Evolutionary conservation across 2,797 vertebrate genomes (phyloP).

Genomic region (Morus bassanus): DNA sequence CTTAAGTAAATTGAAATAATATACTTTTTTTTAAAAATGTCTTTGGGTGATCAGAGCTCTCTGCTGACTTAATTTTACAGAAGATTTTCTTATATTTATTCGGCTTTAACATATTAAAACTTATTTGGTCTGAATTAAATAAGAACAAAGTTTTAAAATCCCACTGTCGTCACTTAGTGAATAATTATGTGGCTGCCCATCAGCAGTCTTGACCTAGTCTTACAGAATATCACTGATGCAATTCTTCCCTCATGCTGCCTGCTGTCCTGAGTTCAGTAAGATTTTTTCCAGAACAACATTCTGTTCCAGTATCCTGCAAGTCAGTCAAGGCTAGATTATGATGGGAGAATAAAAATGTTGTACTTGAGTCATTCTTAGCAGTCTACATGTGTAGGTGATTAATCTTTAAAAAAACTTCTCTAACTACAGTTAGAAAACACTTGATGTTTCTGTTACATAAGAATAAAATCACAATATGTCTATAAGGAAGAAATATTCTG

Average conservation of each 20-base stretch:
- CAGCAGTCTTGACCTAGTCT: neutral
- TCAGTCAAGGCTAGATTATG: neutral
- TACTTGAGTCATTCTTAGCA: neutral
- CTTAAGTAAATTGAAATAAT: neutral
- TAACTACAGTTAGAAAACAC: neutral
- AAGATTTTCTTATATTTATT: neutral
- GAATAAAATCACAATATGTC: neutral
- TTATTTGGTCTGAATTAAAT: neutral
- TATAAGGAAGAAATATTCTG: neutral
- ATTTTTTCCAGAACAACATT: neutral
- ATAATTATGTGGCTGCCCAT: neutral
- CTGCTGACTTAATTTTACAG: neutral
- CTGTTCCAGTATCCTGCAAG: neutral
- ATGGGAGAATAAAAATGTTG: neutral
- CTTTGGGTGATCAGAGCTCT: neutral
- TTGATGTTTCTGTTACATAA: neutral
- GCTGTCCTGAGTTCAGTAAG: neutral
- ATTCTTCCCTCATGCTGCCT: neutral
- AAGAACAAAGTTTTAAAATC: neutral
- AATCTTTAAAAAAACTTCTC: too few species aligned
- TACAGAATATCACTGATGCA: neutral
- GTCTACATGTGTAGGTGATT: neutral
- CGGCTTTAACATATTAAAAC: neutral
- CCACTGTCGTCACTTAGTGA: neutral
- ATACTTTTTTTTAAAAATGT: neutral